Evolutionary conservation across 2,113 vertebrate species (phyloP).

Genomic region (Lagopus muta): DNA sequence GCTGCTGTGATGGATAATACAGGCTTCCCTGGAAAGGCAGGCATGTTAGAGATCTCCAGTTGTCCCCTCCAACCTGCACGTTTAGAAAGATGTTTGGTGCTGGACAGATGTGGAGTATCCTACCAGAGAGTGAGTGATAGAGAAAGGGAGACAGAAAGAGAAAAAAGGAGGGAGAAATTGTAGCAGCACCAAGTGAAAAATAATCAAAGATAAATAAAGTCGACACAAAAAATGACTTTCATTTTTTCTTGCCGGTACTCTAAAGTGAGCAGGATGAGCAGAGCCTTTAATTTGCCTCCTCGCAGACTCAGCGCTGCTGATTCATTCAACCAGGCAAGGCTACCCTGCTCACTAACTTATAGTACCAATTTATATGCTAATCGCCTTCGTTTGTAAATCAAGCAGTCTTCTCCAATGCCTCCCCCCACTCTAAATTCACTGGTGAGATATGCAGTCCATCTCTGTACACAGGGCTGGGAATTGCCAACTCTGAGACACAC

Average conservation of each 20-base stretch:
- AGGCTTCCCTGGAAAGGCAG: neutral
- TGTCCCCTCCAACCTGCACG: neutral
- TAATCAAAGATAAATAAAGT: conserved; percentile 53
- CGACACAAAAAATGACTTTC: conserved; percentile 26
- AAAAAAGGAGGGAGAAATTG: neutral
- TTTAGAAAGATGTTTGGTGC: neutral
- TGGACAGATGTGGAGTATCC: neutral
- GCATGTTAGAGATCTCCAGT: neutral
- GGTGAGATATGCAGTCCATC: neutral
- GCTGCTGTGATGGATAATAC: rapidly evolving
- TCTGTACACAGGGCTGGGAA: neutral
- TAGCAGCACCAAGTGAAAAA: neutral
- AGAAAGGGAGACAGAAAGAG: neutral
- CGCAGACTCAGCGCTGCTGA: neutral
- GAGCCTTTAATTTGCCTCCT: conserved; percentile 53
- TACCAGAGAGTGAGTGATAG: rapidly evolving
- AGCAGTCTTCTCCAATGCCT: neutral
- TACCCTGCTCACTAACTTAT: neutral
- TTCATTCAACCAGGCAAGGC: neutral
- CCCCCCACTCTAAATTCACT: neutral
- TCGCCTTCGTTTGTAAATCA: conserved; percentile 48
- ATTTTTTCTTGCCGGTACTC: conserved; percentile 28
- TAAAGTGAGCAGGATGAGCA: neutral
- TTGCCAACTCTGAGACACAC: neutral
- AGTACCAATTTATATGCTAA: conserved; percentile 75